Base-by-base conservation (phyloP, 2,888 invertebrate species). In the Microplitis deprimator region DNA sequence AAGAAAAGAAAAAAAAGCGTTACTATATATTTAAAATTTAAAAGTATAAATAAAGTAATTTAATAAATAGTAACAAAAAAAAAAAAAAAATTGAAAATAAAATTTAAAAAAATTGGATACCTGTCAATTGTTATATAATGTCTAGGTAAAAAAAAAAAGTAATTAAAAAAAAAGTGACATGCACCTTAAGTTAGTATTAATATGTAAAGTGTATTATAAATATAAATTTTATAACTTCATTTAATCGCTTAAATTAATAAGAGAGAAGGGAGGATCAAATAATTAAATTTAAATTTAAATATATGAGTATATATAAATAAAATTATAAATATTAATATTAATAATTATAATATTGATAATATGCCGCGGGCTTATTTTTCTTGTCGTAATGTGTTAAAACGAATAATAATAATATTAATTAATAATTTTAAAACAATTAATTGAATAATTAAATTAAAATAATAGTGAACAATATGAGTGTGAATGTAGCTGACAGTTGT, bases 201-300 rank as follows among this genome's bases (percentile, higher is more conserved):
- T 87, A 88, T 89, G 89, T 89, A 89, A 89, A 89, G 89, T 89
- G 89, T 89, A 89, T 89, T 88, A 89, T 89, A 89, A 89, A 89
- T 89, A 89, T 89, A 89, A 89, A 89, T 89, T 89, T 89, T 89
- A 89, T 89, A 89, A 89, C 87, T 89, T 89, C 88, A 87, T 87
- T 86, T 83, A 78, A 80, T 79, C 78, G 81, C 78, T 80, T 81
- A 84, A 77, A 80, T 80, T 78, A 50, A 68, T 76, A 75, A 82
- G 81, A 71, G 60, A 68, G 71, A 74, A 68, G 65, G 29, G 17
- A 69, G 20, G 68, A 41, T 72, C 71, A 64, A 68, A 75, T 60
- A 69, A 68, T 65, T 17, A 65, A 65, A 40, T 64, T 61, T 64
- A 64, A 73, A 29, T 29, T 29, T 29, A 4, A 29, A 29, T 29